These are phyloP conservation scores for Auanema freiburgensis DNA, from an alignment of 2,888 invertebrate genomes.

Conservation along the genomic window DNA sequence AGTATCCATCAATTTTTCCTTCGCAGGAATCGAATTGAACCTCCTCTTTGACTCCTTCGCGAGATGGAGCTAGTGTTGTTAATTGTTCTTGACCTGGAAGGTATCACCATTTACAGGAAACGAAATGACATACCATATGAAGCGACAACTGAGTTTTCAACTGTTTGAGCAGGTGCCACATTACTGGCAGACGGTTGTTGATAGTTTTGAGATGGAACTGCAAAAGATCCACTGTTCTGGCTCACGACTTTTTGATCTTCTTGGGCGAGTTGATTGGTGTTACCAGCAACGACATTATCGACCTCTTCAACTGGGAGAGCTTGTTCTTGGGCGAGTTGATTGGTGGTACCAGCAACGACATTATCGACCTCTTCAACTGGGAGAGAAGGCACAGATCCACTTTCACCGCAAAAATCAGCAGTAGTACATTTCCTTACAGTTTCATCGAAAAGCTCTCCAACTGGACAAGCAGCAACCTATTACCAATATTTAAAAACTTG, in stretches of 20 bases:
- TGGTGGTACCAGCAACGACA: too few species aligned
- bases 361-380: neutral
- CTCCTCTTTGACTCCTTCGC: neutral
- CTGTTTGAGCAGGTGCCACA: neutral
- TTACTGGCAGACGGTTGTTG: constrained; percentile 10
- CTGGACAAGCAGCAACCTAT: constrained; percentile 37
- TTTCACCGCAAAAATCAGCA: constrained; percentile 18
- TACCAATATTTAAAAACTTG: constrained; percentile 4
- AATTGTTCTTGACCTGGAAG: neutral
- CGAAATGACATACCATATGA: too few species aligned
- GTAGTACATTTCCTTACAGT: constrained; percentile 22
- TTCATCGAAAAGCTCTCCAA: constrained; percentile 36
- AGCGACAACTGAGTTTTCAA: neutral
- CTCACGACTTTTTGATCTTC: too few species aligned
- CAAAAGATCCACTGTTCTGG: too few species aligned
- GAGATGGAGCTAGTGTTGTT: neutral
- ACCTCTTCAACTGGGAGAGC: neutral
- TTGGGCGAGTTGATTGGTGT: too few species aligned
- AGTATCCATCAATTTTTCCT: constrained; percentile 5
- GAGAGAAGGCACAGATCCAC: neutral
- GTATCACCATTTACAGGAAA: too few species aligned
- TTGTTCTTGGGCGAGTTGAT: too few species aligned
- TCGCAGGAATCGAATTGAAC: constrained; percentile 6
- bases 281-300: too few species aligned
- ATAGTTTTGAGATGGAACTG: constrained; percentile 17